Evolutionary conservation across 2,888 invertebrate species (phyloP).

Genomic region (Coremacera marginata): DNA sequence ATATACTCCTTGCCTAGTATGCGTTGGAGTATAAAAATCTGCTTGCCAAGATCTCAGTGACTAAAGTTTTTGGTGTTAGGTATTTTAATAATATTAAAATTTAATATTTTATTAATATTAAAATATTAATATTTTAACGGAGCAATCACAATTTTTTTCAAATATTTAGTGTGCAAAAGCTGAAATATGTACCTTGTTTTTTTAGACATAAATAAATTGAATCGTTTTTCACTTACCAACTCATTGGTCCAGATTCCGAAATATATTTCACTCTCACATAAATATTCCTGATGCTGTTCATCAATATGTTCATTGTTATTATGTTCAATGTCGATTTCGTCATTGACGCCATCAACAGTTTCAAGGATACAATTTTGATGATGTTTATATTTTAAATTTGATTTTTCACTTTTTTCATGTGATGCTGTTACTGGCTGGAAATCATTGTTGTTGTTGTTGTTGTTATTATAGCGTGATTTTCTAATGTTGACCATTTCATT

Average conservation of each 20-base stretch:
- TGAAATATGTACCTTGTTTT: no score
- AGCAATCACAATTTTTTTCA: no score
- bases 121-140: no score
- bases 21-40: no score
- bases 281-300: background rate
- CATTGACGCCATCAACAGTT: background rate
- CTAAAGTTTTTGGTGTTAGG: no score
- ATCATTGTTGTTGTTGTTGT: background rate
- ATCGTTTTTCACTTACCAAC: background rate
- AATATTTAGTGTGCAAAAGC: no score
- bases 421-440: background rate
- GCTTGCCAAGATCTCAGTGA: no score
- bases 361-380: constrained; percentile 14
- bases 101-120: no score
- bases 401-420: constrained; percentile 12
- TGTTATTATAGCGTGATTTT: background rate
- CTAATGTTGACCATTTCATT: constrained; percentile 25
- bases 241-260: constrained; percentile 9
- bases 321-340: background rate
- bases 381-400: constrained; percentile 26
- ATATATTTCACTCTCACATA: background rate
- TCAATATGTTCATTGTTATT: background rate
- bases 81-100: no score
- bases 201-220: no score
- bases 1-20: no score